A percentile compares a stretch with the other conserved stretches of the same genome.
Evolutionary conservation across 1,140 invertebrate species (phyloP).

Genomic region (Psix sp.): DNA sequence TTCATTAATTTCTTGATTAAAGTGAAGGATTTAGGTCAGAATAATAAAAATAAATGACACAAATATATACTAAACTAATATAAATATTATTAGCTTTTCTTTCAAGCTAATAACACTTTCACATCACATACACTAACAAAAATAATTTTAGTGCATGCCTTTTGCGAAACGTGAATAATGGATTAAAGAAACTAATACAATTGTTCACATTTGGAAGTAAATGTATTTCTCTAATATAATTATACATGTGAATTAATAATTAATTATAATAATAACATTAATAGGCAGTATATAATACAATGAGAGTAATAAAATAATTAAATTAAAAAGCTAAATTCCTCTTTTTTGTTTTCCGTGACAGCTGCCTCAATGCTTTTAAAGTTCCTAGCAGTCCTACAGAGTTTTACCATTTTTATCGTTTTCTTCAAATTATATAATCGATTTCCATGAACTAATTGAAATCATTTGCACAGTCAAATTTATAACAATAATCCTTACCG

Average conservation of each 20-base stretch:
- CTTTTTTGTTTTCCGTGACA: slow-evolving; percentile 74
- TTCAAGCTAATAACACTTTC: too few species aligned
- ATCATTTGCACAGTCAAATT: slow-evolving; percentile 15
- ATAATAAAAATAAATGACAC: too few species aligned
- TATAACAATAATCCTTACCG: slow-evolving; percentile 15
- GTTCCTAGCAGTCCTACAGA: slow-evolving; percentile 76
- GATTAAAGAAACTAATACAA: slow-evolving; percentile 40
- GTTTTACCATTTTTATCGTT: slow-evolving; percentile 61
- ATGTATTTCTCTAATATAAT: slow-evolving; percentile 71
- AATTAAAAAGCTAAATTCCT: slow-evolving; percentile 74
- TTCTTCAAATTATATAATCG: slow-evolving; percentile 41
- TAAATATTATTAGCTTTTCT: too few species aligned
- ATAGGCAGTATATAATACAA: slow-evolving; percentile 68
- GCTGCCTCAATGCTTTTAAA: slow-evolving; percentile 77
- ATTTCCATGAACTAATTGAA: slow-evolving; percentile 45
- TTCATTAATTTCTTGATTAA: too few species aligned
- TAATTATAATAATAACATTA: slow-evolving; percentile 70
- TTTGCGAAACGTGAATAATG: too few species aligned
- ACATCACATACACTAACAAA: too few species aligned
- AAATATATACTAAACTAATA: too few species aligned
- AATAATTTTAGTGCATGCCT: too few species aligned
- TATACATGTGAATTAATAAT: slow-evolving; percentile 70
- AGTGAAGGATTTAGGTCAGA: too few species aligned
- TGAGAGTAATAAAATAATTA: slow-evolving; percentile 67
- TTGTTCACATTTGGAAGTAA: slow-evolving; percentile 62